phyloP scores from a whole-genome alignment of 2,888 invertebrate genomes.

The Tanytarsus gracilentus region DNA sequence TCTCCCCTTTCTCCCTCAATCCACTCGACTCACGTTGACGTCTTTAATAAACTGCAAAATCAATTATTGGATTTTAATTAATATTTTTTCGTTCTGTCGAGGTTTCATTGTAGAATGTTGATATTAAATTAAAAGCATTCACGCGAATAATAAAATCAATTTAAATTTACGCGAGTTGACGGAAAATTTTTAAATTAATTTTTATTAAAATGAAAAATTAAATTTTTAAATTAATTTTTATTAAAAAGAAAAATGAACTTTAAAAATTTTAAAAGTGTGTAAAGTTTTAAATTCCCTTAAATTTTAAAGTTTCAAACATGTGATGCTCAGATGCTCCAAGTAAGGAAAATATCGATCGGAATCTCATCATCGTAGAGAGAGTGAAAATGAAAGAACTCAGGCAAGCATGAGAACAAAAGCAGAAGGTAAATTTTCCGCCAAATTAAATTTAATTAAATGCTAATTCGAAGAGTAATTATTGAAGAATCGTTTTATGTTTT shows the following conservation, averaged over 20 bases:
- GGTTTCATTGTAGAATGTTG: no score
- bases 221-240: no score
- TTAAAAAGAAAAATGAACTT: no score
- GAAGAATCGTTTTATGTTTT: conserved; percentile 21
- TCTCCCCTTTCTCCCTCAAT: not conserved
- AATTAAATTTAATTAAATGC: conserved; percentile 28
- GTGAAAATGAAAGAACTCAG: not conserved
- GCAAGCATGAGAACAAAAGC: not conserved
- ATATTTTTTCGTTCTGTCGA: no score
- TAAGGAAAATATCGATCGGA: not conserved
- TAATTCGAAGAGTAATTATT: conserved; percentile 16
- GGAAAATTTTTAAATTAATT: not conserved
- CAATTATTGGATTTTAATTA: conserved; percentile 25
- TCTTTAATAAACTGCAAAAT: conserved; percentile 4
- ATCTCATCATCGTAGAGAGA: not conserved
- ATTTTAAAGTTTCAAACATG: no score
- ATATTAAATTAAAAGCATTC: not conserved
- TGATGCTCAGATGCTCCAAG: not conserved
- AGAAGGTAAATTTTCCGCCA: conserved; percentile 21
- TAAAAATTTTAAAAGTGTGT: no score
- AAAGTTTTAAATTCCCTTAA: no score
- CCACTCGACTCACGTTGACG: not conserved
- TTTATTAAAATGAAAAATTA: no score
- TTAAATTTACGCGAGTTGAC: not conserved
- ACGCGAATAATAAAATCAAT: not conserved